Evolutionary conservation across 2,888 invertebrate species (phyloP).

Genomic region (Ctenicera cuprea): DNA sequence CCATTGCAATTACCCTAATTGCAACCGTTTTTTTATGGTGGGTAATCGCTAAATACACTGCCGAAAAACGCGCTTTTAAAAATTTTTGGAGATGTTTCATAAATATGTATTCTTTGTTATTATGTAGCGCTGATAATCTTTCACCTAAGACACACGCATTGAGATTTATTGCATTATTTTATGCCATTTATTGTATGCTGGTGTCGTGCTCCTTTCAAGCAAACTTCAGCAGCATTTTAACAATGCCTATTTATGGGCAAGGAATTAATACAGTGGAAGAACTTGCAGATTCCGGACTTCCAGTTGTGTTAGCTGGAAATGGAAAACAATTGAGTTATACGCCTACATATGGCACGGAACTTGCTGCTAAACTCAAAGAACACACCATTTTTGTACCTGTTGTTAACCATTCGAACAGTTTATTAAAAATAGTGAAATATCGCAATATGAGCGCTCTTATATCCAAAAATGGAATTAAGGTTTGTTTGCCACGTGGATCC

Average conservation of each 20-base stretch:
- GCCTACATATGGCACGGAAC: not conserved
- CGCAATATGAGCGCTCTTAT: not conserved
- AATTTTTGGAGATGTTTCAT: not conserved
- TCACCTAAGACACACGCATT: not conserved
- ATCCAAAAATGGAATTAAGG: not conserved
- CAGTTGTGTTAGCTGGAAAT: not conserved
- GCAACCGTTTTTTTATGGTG: not conserved
- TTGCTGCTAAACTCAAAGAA: not conserved
- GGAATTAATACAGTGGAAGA: not conserved
- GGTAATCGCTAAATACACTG: not conserved
- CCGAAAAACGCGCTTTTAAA: not conserved
- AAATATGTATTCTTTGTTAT: not conserved
- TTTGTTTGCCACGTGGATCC: not conserved
- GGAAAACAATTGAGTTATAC: not conserved
- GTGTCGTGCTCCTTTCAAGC: not conserved
- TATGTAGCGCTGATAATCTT: not conserved
- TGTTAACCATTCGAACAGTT: not conserved
- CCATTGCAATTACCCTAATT: not conserved
- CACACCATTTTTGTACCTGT: not conserved
- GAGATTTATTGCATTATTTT: not conserved
- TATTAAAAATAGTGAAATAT: not conserved
- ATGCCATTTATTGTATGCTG: not conserved
- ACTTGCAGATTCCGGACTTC: not conserved
- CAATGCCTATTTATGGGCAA: not conserved
- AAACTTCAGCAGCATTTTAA: not conserved